Evolutionary conservation across 2,797 vertebrate genomes (phyloP), one percentile per base, ranked within the genome.

Genomic region (Phoebastria nigripes): DNA sequence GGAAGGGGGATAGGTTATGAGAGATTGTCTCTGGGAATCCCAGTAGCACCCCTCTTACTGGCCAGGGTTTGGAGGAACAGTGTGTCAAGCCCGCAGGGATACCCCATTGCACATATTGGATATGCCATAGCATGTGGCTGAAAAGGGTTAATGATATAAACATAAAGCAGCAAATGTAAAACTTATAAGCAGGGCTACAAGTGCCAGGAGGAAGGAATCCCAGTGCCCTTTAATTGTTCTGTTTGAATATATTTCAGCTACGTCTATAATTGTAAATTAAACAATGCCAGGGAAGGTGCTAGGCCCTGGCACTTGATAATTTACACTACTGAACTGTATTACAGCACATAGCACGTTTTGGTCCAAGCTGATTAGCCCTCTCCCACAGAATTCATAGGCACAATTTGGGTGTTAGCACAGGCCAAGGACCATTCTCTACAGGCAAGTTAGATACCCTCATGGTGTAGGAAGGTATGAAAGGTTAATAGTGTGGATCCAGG

Each of bases 281-380:
- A 35, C 22, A 51, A 26, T 26, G 46, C 13, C 51, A 82, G 25
- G 16, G 22, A 74, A 59, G 12, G 11, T 59, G 28, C 13, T 35
- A 41, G 35, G 22, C 18, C 33, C 39, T 49, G 51, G 14, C 12
- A 28, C 55, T 44, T 25, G 14, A 15, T 29, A 74, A 55, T 39
- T 82, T 44, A 55, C 13, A 10, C 16, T 29, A 28, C 7, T 65
- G 35, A 65, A 35, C 47, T 26, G 17, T 37, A 37, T 37, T 61
- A 26, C 18, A 33, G 11, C 18, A 91, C 2, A 4, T 26, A 51
- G 31, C 13, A 3, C 0, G 0, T 37, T 69, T 73, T 74, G 8
- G 22, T 41, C 22, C 56, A 79, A 35, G 15, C 8, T 51, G 29
- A 61, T 78, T 35, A 79, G 18, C 19, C 25, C 10, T 39, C 6